A percentile compares a stretch with the other conserved stretches of the same genome.
Evolutionary conservation across 1,140 invertebrate genomes (phyloP).

Genomic region (Drosophila parabipectinata): DNA sequence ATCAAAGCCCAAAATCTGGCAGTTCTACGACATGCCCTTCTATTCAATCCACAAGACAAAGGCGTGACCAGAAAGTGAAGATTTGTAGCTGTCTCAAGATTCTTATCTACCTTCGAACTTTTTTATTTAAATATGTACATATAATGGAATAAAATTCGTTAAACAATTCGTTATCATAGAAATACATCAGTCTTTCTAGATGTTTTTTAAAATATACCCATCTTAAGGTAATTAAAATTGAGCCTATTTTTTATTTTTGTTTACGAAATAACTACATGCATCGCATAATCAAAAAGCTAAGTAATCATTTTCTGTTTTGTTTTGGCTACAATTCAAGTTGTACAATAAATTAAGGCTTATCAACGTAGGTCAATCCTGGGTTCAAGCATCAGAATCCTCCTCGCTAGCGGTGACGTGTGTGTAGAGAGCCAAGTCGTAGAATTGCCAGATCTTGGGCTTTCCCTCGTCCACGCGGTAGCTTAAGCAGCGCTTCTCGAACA

Average conservation of each 20-base stretch:
- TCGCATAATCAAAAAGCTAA: not conserved
- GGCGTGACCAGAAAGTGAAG: conserved; percentile 20
- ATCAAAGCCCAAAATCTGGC: conserved; percentile 84
- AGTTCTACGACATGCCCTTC: conserved; percentile 87
- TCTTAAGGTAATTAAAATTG: no score
- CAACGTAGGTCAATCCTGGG: conserved; percentile 2
- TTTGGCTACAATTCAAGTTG: conserved; percentile 1
- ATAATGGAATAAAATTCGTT: no score
- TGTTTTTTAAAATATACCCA: no score
- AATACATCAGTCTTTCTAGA: no score
- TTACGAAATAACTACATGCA: no score
- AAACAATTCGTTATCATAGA: no score
- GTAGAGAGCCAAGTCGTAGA: conserved; percentile 86
- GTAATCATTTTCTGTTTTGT: not conserved
- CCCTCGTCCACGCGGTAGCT: conserved; percentile 85
- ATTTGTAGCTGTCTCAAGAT: conserved; percentile 2
- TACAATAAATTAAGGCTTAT: conserved; percentile 35
- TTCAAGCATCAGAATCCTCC: conserved; percentile 19
- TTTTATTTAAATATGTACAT: not conserved
- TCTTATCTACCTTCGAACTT: not conserved
- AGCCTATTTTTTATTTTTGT: no score
- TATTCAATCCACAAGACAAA: conserved; percentile 35
- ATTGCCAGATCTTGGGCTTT: conserved; percentile 85
- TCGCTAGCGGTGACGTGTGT: conserved; percentile 48
- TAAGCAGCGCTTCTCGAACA: conserved; percentile 84